Evolutionary conservation across 2,797 vertebrate species (phyloP), one percentile per base, ranked within the genome.

Genomic region (Lepidocolaptes lacrymiger): DNA sequence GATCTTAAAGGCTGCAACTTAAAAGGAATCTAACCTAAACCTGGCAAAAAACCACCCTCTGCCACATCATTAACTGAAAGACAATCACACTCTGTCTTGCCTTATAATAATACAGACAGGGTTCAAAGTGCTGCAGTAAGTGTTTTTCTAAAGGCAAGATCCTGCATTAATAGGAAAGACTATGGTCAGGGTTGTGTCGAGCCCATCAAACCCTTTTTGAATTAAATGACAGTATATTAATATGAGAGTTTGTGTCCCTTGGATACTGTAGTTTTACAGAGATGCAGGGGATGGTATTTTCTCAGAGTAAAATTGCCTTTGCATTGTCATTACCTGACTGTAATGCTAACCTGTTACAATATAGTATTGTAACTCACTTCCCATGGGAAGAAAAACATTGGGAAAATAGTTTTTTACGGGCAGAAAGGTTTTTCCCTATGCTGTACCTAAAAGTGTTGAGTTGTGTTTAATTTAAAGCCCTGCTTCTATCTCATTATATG

Each of bases 1-100:
- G 83, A 95, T 96, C 88, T 95, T 92, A 94, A 94, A 96, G 52
- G 63, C 71, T 96, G 32, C 80, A 91, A 52, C 80, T 93, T 91
- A 76, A 91, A 94, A 96, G 74, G 48, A 88, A 68, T 73, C 67
- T 85, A 71, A 83, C 83, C 81, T 76, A 78, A 90, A 39, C 56
- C 68, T 95, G 95, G 89, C 88, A 90, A 88, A 90, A 87, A 86
- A 88, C 89, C 92, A 90, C 32, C n/a, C 12, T 16, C 41, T 91
- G 76, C 80, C 87, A 94, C 89, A 82, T 94, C 91, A 82, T 96
- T 95, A 96, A 91, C 83, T 95, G 83, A 78, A 92, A 95, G 93
- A 96, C 93, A 95, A 90, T 91, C 88, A 64, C 79, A 83, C 51
- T 56, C 76, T 82, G 74, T 91, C 77, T 95, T 85, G 59, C 88